These are phyloP conservation scores for Heliconius cydno DNA, from an alignment of 2,888 invertebrate species.

Conservation along the genomic window DNA sequence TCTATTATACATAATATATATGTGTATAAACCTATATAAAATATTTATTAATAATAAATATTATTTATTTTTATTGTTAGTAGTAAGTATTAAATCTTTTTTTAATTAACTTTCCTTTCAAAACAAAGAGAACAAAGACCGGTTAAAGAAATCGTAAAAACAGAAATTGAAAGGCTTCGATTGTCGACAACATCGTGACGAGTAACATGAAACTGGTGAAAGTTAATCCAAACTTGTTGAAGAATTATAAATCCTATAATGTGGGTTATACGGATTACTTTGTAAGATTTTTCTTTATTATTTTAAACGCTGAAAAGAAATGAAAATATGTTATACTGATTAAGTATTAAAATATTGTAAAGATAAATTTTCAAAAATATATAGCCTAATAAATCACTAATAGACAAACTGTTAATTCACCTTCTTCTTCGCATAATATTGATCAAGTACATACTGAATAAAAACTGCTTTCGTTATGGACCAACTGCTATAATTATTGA, in stretches of 20 bases:
- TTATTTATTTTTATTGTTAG: no score
- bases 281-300: neutral
- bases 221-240: slow-evolving; percentile 27
- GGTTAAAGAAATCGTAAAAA: slow-evolving; percentile 28
- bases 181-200: slow-evolving; percentile 32
- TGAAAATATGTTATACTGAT: no score
- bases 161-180: slow-evolving; percentile 41
- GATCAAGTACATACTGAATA: neutral
- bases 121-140: slow-evolving; percentile 2
- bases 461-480: neutral
- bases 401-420: neutral
- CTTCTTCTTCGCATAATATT: neutral
- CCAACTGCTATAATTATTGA: neutral
- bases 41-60: neutral
- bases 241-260: neutral
- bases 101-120: slow-evolving; percentile 6
- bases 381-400: no score
- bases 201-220: slow-evolving; percentile 20
- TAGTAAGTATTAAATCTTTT: neutral
- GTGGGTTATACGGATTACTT: slow-evolving; percentile 2
- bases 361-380: no score
- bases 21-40: neutral
- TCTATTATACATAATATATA: neutral
- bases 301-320: no score
- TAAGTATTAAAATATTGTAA: no score